These are phyloP conservation scores for Ctenicera cuprea DNA, from an alignment of 2,888 invertebrate genomes.

Conservation along the genomic window DNA sequence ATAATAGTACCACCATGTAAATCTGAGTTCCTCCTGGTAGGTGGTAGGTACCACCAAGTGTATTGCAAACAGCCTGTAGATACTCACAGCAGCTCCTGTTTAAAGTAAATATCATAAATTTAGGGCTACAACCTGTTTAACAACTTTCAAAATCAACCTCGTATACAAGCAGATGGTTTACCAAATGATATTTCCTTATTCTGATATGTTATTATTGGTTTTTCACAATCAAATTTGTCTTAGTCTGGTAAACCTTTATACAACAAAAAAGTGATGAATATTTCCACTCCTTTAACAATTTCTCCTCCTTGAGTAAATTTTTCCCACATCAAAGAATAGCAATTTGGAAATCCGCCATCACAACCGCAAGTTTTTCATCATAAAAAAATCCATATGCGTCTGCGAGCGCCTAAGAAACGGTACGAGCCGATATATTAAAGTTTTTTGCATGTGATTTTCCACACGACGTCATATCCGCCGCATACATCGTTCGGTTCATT, in stretches of 20 bases:
- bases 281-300: not conserved
- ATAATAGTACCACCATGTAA: too few species aligned
- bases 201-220: too few species aligned
- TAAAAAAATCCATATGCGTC: slow-evolving; percentile 10
- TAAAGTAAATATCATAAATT: too few species aligned
- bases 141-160: too few species aligned
- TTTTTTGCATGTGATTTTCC: slow-evolving; percentile 54
- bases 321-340: slow-evolving; percentile 13
- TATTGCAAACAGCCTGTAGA: too few species aligned
- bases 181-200: too few species aligned
- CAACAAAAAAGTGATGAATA: not conserved
- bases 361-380: slow-evolving; percentile 15
- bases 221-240: not conserved
- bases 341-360: not conserved
- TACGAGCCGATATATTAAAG: slow-evolving; percentile 51
- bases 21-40: too few species aligned
- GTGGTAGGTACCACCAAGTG: too few species aligned
- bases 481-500: slow-evolving; percentile 55
- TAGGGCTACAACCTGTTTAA: too few species aligned
- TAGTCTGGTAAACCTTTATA: not conserved
- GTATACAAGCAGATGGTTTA: too few species aligned
- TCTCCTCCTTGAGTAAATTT: not conserved
- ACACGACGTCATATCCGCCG: slow-evolving; percentile 51
- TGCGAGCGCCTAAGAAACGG: slow-evolving; percentile 10
- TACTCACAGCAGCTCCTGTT: too few species aligned